These are phyloP conservation scores for Drosophila nikananu DNA, from an alignment of 1,140 invertebrate species.

Conservation along the genomic window DNA sequence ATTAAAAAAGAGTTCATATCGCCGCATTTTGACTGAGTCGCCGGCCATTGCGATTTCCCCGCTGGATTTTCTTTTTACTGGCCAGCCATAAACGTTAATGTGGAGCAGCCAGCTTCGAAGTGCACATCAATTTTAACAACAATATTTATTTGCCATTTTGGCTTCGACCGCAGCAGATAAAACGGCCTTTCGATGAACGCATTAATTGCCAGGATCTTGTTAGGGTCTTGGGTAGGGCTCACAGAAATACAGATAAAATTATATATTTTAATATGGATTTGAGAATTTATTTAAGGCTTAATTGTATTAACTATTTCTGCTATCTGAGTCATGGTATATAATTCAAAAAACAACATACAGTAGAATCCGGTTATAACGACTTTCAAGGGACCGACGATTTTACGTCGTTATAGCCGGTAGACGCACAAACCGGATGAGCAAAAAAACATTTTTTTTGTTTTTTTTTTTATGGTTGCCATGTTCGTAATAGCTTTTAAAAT, in stretches of 20 bases:
- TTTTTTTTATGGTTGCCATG: too few relatives aligned
- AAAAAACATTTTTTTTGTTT: too few relatives aligned
- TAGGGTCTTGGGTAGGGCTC: slow-evolving; percentile 8
- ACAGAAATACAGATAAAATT: not conserved
- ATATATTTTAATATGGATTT: not conserved
- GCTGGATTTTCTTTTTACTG: slow-evolving; percentile 48
- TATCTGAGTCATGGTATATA: not conserved
- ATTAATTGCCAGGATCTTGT: slow-evolving; percentile 41
- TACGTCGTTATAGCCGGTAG: too few relatives aligned
- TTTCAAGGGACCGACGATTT: too few relatives aligned
- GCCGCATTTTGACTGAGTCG: slow-evolving; percentile 63
- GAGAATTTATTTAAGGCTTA: not conserved
- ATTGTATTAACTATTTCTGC: too few relatives aligned
- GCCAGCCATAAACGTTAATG: slow-evolving; percentile 59
- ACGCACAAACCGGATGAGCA: too few relatives aligned
- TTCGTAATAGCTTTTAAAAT: too few relatives aligned
- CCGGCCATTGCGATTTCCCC: slow-evolving; percentile 19
- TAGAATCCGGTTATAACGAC: too few relatives aligned
- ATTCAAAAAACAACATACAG: not conserved
- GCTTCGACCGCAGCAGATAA: slow-evolving; percentile 43
- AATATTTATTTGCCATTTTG: slow-evolving; percentile 75
- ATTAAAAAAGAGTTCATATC: slow-evolving; percentile 84
- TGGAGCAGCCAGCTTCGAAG: slow-evolving; percentile 46
- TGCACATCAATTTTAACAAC: slow-evolving; percentile 79
- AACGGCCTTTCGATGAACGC: slow-evolving; percentile 41